Conservation (phyloP, 2,113 vertebrate genomes). For the Amphilophus citrinellus region DNA sequence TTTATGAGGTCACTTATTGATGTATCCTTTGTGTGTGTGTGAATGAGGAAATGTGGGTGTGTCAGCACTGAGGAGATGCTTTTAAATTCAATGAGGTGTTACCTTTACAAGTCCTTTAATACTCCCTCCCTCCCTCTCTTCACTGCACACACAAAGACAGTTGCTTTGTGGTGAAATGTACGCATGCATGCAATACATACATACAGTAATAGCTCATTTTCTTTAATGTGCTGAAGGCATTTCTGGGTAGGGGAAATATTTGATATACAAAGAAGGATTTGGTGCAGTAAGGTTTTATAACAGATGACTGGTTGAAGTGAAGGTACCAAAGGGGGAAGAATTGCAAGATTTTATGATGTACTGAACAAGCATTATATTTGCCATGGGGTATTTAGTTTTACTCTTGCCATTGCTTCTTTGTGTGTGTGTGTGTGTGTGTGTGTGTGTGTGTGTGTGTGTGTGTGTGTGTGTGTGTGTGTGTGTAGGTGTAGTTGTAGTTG, state of each 20-base stretch:
- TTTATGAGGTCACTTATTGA: background rate
- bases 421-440: background rate
- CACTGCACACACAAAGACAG: conserved; percentile 5
- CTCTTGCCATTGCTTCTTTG: background rate
- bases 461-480: no score
- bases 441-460: no score
- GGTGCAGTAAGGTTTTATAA: conserved; percentile 29
- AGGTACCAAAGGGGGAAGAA: background rate
- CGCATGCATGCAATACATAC: conserved; percentile 12
- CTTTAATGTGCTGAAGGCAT: conserved; percentile 12
- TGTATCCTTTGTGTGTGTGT: background rate
- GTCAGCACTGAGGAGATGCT: conserved; percentile 1
- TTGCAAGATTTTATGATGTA: background rate
- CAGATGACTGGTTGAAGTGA: conserved; percentile 21
- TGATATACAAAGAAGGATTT: conserved; percentile 16
- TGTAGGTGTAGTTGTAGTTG: no score
- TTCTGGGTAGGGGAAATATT: background rate
- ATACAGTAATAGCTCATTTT: conserved; percentile 19
- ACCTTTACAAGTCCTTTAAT: conserved; percentile 33
- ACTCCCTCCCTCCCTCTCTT: background rate
- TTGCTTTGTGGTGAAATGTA: conserved; percentile 11
- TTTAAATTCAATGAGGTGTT: conserved; percentile 33
- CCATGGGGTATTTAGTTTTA: conserved; percentile 22
- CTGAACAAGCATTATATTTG: conserved; percentile 18
- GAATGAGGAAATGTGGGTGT: background rate